A percentile compares a stretch with the other conserved stretches of the same genome.
These are phyloP conservation scores for Crossocerus cetratus DNA, from an alignment of 2,888 invertebrate genomes.

Conservation along the genomic window DNA sequence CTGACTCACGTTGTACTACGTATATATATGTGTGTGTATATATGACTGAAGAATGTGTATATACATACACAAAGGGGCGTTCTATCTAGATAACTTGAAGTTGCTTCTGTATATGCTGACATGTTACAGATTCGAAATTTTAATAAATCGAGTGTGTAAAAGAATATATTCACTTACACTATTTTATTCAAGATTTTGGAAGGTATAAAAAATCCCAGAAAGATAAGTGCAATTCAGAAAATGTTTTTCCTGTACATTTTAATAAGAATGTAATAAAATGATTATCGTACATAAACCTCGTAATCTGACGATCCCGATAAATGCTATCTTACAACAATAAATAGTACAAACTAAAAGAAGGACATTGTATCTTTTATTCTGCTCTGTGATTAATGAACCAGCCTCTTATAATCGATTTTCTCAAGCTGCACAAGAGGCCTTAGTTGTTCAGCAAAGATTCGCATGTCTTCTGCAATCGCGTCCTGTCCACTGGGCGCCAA, in stretches of 20 bases:
- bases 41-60: slow-evolving; percentile 14
- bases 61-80: background rate
- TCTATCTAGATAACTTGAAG: too few relatives aligned
- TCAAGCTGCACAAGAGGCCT: slow-evolving; percentile 94
- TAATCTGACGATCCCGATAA: background rate
- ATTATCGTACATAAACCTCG: too few relatives aligned
- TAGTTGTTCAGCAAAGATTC: slow-evolving; percentile 95
- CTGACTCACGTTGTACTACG: slow-evolving; percentile 31
- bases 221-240: too few relatives aligned
- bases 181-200: too few relatives aligned
- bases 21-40: background rate
- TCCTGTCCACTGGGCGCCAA: slow-evolving; percentile 95
- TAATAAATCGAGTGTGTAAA: too few relatives aligned
- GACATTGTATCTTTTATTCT: too few relatives aligned
- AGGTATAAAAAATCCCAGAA: too few relatives aligned
- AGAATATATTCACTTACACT: too few relatives aligned
- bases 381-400: slow-evolving; percentile 73
- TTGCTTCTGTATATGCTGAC: too few relatives aligned
- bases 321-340: background rate
- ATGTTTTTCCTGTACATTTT: too few relatives aligned
- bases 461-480: slow-evolving; percentile 97
- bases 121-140: too few relatives aligned
- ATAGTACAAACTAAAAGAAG: background rate
- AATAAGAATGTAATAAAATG: too few relatives aligned
- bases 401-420: slow-evolving; percentile 92